Evolutionary conservation across 2,888 invertebrate species (phyloP).

Genomic region (Dioctria rufipes): DNA sequence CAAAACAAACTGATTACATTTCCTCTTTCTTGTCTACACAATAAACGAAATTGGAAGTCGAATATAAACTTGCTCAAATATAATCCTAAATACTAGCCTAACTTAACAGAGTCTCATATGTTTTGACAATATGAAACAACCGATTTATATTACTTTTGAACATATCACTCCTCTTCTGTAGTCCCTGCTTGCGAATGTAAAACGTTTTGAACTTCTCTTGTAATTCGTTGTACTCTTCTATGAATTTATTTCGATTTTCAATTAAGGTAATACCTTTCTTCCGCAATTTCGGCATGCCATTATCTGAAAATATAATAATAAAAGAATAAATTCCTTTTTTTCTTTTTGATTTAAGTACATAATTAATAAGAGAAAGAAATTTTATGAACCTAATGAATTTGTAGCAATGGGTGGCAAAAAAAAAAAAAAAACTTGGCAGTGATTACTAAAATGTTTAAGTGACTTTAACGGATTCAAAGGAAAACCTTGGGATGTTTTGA

Average conservation of each 20-base stretch:
- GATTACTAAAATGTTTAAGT: no score
- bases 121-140: constrained; percentile 7
- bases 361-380: not conserved
- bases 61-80: no score
- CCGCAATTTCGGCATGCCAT: no score
- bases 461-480: no score
- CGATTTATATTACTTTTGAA: constrained; percentile 12
- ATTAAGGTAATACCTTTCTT: no score
- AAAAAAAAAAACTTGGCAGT: not conserved
- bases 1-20: no score
- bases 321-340: not conserved
- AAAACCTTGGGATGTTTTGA: no score
- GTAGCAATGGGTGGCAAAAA: constrained; percentile 43
- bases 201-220: not conserved
- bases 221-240: not conserved
- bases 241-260: not conserved
- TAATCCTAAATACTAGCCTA: not conserved
- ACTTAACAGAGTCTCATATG: not conserved
- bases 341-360: not conserved
- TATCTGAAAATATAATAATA: no score
- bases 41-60: no score
- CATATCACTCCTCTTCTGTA: constrained; percentile 16
- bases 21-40: no score
- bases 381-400: not conserved
- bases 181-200: constrained; percentile 8